phyloP scores from a whole-genome alignment of 2,113 vertebrate genomes.

The Aramus guarauna region DNA sequence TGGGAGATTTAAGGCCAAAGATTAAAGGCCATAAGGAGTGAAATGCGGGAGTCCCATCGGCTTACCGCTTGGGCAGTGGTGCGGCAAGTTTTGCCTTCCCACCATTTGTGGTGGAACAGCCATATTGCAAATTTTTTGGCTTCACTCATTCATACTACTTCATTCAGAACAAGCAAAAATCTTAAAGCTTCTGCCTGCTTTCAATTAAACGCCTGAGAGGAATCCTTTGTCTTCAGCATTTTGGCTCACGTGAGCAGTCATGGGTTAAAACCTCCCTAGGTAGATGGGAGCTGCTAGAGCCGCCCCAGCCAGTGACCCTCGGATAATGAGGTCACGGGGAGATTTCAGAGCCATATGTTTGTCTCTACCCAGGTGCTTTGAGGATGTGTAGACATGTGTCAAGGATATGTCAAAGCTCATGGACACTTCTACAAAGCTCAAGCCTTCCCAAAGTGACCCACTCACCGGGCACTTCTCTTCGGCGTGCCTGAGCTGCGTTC shows the following conservation, averaged over 20 bases:
- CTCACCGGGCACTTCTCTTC: neutral
- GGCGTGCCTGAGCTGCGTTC: neutral
- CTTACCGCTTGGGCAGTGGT: neutral
- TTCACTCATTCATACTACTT: neutral
- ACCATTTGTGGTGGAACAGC: neutral
- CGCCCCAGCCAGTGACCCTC: neutral
- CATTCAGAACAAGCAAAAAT: neutral
- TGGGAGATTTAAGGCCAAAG: neutral
- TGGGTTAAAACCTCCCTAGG: slow-evolving; percentile 44
- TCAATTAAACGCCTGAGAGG: slow-evolving; percentile 34
- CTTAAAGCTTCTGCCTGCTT: slow-evolving; percentile 20
- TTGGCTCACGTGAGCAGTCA: neutral
- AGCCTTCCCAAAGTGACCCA: neutral
- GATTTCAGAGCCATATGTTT: slow-evolving; percentile 45
- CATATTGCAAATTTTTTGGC: neutral
- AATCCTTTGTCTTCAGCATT: slow-evolving; percentile 30
- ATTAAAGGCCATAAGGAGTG: neutral
- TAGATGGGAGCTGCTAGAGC: neutral
- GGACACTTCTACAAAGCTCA: neutral
- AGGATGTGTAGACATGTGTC: slow-evolving; percentile 60
- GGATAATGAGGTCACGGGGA: slow-evolving; percentile 32
- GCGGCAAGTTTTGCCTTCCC: neutral
- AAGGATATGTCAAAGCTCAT: slow-evolving; percentile 53
- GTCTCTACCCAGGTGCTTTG: slow-evolving; percentile 37
- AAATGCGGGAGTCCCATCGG: neutral